Conservation (phyloP, 2,888 invertebrate species). For the Salpingus planirostris region DNA sequence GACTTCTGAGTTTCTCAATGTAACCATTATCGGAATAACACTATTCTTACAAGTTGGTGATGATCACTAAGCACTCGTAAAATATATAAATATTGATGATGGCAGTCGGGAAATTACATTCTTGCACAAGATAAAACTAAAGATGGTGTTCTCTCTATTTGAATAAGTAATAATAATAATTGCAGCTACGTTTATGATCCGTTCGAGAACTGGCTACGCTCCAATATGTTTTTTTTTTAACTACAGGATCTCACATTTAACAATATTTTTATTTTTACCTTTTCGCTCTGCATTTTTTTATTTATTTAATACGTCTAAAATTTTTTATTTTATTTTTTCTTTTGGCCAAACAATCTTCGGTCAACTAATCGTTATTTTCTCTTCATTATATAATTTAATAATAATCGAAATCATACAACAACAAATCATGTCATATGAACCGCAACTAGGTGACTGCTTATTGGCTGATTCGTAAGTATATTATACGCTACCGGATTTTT, state of each 20-base stretch:
- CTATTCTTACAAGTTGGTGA: conserved; percentile 22
- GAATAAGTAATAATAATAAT: conserved; percentile 15
- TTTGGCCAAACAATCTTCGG: conserved; percentile 15
- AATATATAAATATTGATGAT: conserved; percentile 19
- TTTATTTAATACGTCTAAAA: conserved; percentile 23
- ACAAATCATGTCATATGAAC: conserved; percentile 10
- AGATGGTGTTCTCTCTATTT: conserved; percentile 26
- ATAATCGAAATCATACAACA: conserved; percentile 9
- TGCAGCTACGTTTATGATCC: conserved; percentile 26
- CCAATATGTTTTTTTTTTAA: conserved; percentile 25
- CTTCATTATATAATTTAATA: too few species aligned
- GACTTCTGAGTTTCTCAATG: conserved; percentile 15
- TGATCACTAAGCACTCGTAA: conserved; percentile 37
- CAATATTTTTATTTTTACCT: conserved; percentile 29
- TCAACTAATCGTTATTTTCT: conserved; percentile 5
- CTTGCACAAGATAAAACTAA: conserved; percentile 33
- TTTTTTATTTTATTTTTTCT: conserved; percentile 21
- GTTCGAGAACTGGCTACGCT: conserved; percentile 35
- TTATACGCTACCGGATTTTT: too few species aligned
- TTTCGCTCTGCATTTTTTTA: conserved; percentile 23
- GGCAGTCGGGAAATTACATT: conserved; percentile 39
- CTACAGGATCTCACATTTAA: conserved; percentile 41
- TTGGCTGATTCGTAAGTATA: conserved; percentile 34
- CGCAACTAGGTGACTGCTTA: conserved; percentile 32
- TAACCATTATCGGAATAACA: conserved; percentile 33